These are phyloP conservation scores for Peromyscus polionotus DNA, from an alignment of 2,113 vertebrate species.

Conservation along the genomic window DNA sequence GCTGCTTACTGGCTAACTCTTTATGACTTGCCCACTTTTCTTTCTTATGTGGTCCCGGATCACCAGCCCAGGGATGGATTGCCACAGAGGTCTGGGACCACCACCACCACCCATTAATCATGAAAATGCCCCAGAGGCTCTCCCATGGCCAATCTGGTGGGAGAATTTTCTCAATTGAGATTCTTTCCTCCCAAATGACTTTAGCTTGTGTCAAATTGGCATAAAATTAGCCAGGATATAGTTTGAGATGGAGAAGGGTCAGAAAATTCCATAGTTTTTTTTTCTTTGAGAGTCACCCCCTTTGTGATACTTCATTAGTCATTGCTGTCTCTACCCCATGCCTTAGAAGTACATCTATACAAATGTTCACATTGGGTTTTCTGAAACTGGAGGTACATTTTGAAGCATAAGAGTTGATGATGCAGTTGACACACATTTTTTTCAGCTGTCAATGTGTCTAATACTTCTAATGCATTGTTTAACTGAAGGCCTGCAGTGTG, in stretches of 20 bases:
- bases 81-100: not conserved
- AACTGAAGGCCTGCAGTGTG: not conserved
- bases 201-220: not conserved
- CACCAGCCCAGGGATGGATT: not conserved
- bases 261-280: not conserved
- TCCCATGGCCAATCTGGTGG: not conserved
- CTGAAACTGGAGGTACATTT: not conserved
- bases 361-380: not conserved
- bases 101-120: not conserved
- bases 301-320: not conserved
- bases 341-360: not conserved
- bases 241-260: not conserved
- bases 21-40: not conserved
- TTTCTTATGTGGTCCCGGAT: not conserved
- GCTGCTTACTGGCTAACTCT: not conserved
- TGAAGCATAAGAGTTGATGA: not conserved
- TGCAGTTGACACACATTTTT: not conserved
- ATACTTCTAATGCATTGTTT: not conserved
- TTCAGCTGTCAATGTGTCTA: not conserved
- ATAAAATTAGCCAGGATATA: not conserved
- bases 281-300: constrained; percentile 7
- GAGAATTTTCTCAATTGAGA: not conserved
- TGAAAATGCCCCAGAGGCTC: not conserved
- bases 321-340: not conserved
- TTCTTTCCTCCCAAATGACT: not conserved